Base-by-base conservation (phyloP, 2,113 vertebrate species). In the Xiphias gladius region DNA sequence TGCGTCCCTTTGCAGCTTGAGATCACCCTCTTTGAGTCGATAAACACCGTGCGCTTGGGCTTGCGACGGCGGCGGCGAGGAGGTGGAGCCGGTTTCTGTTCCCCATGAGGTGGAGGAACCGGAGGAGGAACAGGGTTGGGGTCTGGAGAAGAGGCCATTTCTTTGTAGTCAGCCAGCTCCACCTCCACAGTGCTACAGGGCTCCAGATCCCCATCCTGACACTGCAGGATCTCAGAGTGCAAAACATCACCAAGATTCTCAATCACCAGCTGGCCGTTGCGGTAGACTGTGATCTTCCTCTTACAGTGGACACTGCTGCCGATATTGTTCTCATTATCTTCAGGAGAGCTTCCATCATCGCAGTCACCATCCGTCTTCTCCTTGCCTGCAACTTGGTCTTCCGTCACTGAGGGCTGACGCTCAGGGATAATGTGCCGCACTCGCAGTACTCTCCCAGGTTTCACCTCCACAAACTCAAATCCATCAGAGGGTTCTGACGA, bases 391-490 rank as follows among this genome's bases (percentile, higher is more conserved):
- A 90, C 82, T 1, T 85, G 78, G 0, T 93, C 83, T 46, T 92
- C 91, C 0, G 84, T 73, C 24, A 83, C 82, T 1, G 73, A 26
- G 0, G 88, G 85, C 8, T 76, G 46, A 0, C 92, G 94, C 68
- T 91, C 83, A 0, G 97, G 97, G 1, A 94, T 32, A 0, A 94
- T 91, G 75, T 99, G 98, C 11, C 95, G 94, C 43, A 99, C 95
- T 16, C 98, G 92, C 11, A 99, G 91, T 71, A 99, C 95, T 0
- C 98, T 91, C 1, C 98, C 98, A 0, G 98, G 98, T 70, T 99
- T 99, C 76, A 99, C 98, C 91, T 99, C 98, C 85, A 99, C 94
- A 72, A 98, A 98, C 70, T 96, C 97, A 73, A 96, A 99, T 73
- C 97, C 97, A 22, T 99, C 94, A 1, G 95, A 92, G 17, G 96